These are phyloP conservation scores for Pogonomyrmex barbatus DNA, from an alignment of 1,140 invertebrate species.

Conservation along the genomic window DNA sequence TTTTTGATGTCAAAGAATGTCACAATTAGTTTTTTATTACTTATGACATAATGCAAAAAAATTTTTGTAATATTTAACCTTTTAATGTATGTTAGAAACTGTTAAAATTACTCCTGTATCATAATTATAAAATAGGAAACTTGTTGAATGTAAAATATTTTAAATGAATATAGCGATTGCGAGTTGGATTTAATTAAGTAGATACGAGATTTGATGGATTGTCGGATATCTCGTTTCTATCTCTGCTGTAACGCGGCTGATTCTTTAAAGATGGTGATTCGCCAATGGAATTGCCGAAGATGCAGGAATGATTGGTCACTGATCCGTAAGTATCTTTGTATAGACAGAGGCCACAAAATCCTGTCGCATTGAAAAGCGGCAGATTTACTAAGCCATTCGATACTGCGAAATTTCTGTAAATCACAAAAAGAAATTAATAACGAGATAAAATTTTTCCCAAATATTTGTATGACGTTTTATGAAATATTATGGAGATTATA, in stretches of 20 bases:
- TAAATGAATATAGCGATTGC: conserved; percentile 19
- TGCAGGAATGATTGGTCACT: conserved; percentile 71
- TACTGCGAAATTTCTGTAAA: conserved; percentile 80
- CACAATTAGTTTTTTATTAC: background rate
- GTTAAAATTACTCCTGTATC: background rate
- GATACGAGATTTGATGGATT: conserved; percentile 71
- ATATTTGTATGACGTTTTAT: background rate
- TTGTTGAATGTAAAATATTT: background rate
- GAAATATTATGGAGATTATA: background rate
- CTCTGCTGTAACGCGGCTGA: conserved; percentile 69
- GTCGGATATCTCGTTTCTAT: conserved; percentile 75
- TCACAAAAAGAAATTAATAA: background rate
- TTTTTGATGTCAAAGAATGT: background rate
- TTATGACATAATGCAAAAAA: background rate
- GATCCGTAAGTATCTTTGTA: conserved; percentile 77
- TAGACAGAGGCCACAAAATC: conserved; percentile 79
- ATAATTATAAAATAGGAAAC: conserved; percentile 7
- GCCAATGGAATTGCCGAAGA: conserved; percentile 50
- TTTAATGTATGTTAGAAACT: background rate
- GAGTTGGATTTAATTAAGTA: conserved; percentile 55
- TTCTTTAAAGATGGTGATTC: conserved; percentile 47
- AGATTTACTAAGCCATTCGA: conserved; percentile 79
- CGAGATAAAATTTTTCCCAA: background rate
- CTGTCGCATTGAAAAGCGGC: conserved; percentile 71
- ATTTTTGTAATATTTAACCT: background rate